Conservation (phyloP, 35 echinoderm and acorn worm species). For the Antedon bifida region DNA sequence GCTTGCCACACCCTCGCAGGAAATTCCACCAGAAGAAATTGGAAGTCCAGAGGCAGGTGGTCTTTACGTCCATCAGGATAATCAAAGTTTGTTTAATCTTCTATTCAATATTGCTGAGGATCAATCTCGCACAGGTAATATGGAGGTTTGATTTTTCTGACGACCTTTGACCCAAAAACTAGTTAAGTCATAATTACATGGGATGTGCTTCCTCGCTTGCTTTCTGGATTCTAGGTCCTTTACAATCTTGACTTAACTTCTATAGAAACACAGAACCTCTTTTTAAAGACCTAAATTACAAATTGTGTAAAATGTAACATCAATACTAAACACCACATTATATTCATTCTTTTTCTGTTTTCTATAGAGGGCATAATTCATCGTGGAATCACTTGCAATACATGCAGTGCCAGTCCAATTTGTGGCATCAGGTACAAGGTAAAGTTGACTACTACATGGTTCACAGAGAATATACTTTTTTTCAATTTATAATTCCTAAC, state of each 20-base stretch:
- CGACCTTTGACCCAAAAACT: not conserved
- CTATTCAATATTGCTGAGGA: slow-evolving; percentile 72
- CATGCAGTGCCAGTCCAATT: slow-evolving; percentile 44
- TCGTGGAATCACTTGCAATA: slow-evolving; percentile 56
- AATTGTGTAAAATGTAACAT: too few species aligned
- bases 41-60: not conserved
- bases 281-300: too few species aligned
- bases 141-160: not conserved
- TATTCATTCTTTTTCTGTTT: not conserved
- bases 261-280: too few species aligned
- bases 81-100: slow-evolving; percentile 49
- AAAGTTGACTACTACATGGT: too few species aligned
- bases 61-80: slow-evolving; percentile 10
- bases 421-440: slow-evolving; percentile 71
- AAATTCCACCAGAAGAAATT: not conserved
- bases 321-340: too few species aligned
- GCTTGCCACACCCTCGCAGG: not conserved
- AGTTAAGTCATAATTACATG: not conserved
- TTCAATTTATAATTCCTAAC: too few species aligned
- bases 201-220: not conserved
- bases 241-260: too few species aligned
- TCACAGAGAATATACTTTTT: not conserved
- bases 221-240: not conserved
- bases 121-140: slow-evolving; percentile 54
- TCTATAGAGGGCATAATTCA: slow-evolving; percentile 43